Conservation (phyloP, 2,888 invertebrate species). For the Micoletzkya japonica region DNA sequence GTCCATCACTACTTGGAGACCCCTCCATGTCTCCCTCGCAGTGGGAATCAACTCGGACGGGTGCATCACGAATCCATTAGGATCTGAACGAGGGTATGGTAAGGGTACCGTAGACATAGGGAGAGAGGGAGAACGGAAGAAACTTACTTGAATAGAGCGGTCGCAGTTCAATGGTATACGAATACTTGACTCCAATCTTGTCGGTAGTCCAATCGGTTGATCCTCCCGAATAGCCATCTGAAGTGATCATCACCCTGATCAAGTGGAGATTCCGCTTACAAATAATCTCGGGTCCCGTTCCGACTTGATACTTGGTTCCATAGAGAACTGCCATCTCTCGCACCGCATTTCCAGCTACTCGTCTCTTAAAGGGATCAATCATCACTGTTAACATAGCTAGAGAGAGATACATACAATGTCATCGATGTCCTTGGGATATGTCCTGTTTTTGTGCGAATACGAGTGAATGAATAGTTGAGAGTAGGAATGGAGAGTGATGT, state of each 20-base stretch:
- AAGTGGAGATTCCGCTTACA: slow-evolving; percentile 43
- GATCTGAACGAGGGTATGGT: slow-evolving; percentile 32
- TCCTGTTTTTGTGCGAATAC: slow-evolving; percentile 55
- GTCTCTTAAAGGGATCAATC: slow-evolving; percentile 44
- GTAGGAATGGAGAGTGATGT: slow-evolving; percentile 61
- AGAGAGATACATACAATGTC: slow-evolving; percentile 48
- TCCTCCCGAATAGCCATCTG: slow-evolving; percentile 62
- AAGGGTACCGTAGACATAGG: no score
- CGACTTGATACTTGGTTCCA: slow-evolving; percentile 58
- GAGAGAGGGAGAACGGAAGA: neutral
- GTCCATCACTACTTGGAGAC: slow-evolving; percentile 55
- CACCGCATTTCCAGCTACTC: slow-evolving; percentile 56
- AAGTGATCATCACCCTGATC: neutral
- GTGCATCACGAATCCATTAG: slow-evolving; percentile 61
- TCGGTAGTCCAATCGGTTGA: slow-evolving; percentile 62
- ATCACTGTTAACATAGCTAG: neutral
- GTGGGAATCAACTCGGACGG: slow-evolving; percentile 57
- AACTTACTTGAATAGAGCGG: slow-evolving; percentile 55
- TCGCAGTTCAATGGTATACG: slow-evolving; percentile 59
- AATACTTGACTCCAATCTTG: slow-evolving; percentile 58
- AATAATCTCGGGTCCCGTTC: slow-evolving; percentile 63
- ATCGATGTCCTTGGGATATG: slow-evolving; percentile 58
- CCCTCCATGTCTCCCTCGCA: slow-evolving; percentile 61
- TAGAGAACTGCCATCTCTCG: slow-evolving; percentile 54
- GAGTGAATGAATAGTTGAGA: slow-evolving; percentile 62